phyloP scores from a whole-genome alignment of 2,113 vertebrate species.

The Barbus barbus region DNA sequence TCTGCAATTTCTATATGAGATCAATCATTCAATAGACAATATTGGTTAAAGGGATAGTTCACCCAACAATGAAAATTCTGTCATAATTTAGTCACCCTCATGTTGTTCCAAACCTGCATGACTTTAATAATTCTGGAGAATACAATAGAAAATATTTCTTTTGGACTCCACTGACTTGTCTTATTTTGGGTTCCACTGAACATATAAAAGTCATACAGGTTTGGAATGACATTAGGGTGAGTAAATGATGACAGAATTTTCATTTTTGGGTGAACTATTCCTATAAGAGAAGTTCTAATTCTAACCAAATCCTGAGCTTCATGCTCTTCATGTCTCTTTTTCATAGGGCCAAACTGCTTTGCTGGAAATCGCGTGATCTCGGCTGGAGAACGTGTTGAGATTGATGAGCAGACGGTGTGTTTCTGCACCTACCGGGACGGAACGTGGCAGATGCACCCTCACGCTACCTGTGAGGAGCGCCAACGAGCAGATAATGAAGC shows the following conservation, averaged over 20 bases:
- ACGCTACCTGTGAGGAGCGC: constrained; percentile 62
- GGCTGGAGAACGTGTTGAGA: constrained; percentile 71
- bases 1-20: background rate
- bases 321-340: background rate
- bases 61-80: background rate
- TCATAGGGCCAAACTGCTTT: constrained; percentile 78
- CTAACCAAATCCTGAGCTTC: background rate
- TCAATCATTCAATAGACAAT: background rate
- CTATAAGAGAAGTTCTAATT: background rate
- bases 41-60: background rate
- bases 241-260: background rate
- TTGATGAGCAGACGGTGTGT: constrained; percentile 66
- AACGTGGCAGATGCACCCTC: constrained; percentile 73
- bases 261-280: background rate
- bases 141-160: background rate
- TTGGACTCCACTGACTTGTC: no score
- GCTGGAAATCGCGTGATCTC: constrained; percentile 75
- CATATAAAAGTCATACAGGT: background rate
- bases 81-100: background rate
- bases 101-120: background rate
- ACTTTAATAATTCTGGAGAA: background rate
- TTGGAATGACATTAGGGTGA: background rate
- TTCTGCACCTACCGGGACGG: constrained; percentile 75
- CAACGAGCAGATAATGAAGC: constrained; percentile 51
- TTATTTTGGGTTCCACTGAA: background rate